Percentiles rank a stretch among this genome's conserved stretches.
Evolutionary conservation across 1,140 invertebrate genomes (phyloP).

Genomic region (Hetaerina americana): DNA sequence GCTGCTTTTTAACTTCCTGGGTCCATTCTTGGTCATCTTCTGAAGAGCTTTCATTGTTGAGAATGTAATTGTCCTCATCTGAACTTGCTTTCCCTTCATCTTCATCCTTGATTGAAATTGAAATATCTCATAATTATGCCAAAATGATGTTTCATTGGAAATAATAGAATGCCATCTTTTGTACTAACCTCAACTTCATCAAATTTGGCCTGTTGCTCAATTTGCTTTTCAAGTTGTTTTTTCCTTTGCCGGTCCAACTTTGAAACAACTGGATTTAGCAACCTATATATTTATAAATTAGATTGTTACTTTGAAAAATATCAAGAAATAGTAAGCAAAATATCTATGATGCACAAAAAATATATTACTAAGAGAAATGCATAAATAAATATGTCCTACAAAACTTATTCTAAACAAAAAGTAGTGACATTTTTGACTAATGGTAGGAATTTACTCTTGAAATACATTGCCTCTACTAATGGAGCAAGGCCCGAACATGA

Average conservation of each 20-base stretch:
- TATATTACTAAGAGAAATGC: no score
- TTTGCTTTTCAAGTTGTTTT: constrained; percentile 33
- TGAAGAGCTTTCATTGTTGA: constrained; percentile 33
- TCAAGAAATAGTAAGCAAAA: not conserved
- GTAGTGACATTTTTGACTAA: no score
- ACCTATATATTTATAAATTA: constrained; percentile 20
- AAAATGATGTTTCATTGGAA: not conserved
- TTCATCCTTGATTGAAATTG: constrained; percentile 21
- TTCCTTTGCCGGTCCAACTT: constrained; percentile 55
- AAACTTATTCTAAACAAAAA: no score
- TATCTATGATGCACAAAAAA: not conserved
- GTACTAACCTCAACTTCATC: constrained; percentile 32
- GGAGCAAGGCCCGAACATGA: no score
- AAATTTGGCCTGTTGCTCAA: constrained; percentile 35
- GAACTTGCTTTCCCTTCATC: constrained; percentile 27
- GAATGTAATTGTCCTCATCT: constrained; percentile 28
- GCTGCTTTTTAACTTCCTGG: constrained; percentile 66
- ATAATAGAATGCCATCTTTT: not conserved
- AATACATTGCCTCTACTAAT: no score
- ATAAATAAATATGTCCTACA: no score
- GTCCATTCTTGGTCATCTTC: constrained; percentile 67
- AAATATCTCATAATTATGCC: not conserved
- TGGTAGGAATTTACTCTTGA: no score
- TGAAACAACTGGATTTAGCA: constrained; percentile 83
- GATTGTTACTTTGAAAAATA: not conserved